Percentiles rank a stretch among this genome's conserved stretches.
Conservation (phyloP, 2,888 invertebrate genomes). For the Cyaniris semiargus region DNA sequence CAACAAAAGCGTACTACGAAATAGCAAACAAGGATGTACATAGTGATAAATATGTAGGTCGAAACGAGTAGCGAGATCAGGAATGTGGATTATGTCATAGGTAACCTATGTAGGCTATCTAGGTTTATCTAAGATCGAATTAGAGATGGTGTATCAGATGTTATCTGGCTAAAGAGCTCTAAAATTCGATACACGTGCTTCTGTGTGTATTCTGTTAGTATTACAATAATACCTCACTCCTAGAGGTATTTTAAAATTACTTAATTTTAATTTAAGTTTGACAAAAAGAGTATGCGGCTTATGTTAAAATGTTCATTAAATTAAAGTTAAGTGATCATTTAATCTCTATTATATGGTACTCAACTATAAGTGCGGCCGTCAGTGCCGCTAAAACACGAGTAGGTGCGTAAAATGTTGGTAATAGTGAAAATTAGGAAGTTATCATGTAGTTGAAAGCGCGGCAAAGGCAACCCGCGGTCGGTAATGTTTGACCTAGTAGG, state of each 20-base stretch:
- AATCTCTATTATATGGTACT: too few species aligned
- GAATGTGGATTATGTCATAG: slow-evolving; percentile 42
- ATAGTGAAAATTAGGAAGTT: not conserved
- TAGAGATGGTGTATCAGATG: slow-evolving; percentile 1
- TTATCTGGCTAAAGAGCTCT: slow-evolving; percentile 16
- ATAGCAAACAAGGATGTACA: slow-evolving; percentile 38
- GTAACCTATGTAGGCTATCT: slow-evolving; percentile 35
- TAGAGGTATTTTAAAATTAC: too few species aligned
- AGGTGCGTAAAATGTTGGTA: too few species aligned
- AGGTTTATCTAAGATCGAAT: slow-evolving; percentile 36
- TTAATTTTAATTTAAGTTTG: too few species aligned
- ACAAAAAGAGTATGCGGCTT: too few species aligned
- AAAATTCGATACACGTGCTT: not conserved
- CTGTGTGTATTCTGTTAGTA: not conserved
- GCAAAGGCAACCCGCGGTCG: not conserved
- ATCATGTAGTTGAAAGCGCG: not conserved
- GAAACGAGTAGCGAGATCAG: slow-evolving; percentile 35
- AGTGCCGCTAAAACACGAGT: too few species aligned
- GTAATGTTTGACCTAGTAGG: not conserved
- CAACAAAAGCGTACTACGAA: slow-evolving; percentile 6
- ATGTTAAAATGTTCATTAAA: too few species aligned
- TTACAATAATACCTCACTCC: too few species aligned
- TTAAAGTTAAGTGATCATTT: too few species aligned
- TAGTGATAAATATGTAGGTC: slow-evolving; percentile 41
- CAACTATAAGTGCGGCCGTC: too few species aligned